phyloP scores from a whole-genome alignment of 2,888 invertebrate genomes.

The Euzetes globulus region DNA sequence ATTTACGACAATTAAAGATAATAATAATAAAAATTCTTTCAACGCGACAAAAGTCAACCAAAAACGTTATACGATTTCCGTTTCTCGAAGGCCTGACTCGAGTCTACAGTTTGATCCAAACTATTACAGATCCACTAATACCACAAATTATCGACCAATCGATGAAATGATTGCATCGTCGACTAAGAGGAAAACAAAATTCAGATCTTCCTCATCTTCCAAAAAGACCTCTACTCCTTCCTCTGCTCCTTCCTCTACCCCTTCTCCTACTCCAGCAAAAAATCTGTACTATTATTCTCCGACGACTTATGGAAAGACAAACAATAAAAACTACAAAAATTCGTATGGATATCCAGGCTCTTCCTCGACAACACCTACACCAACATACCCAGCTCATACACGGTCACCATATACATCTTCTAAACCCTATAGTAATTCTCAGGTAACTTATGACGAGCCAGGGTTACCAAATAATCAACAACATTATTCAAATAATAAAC shows the following conservation, averaged over 20 bases:
- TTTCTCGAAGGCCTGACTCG: background rate
- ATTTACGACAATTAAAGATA: no score
- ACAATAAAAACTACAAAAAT: constrained; percentile 27
- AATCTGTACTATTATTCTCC: constrained; percentile 29
- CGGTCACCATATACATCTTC: background rate
- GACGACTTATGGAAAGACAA: constrained; percentile 25
- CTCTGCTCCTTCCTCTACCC: no score
- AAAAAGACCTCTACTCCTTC: no score
- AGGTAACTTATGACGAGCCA: background rate
- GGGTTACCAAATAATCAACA: no score
- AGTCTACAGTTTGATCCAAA: constrained; percentile 29
- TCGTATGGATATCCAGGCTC: background rate
- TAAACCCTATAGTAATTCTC: background rate
- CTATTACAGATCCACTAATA: constrained; percentile 30
- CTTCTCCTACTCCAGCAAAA: background rate
- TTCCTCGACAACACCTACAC: background rate
- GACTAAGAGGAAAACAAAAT: background rate
- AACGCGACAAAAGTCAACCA: background rate
- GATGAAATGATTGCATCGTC: background rate
- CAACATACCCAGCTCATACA: background rate
- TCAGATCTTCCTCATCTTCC: background rate
- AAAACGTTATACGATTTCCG: background rate
- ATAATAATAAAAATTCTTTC: background rate
- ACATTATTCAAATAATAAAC: background rate
- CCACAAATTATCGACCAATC: constrained; percentile 29